Conservation (phyloP, 1,140 invertebrate species). For the Scaptomyza montana region DNA sequence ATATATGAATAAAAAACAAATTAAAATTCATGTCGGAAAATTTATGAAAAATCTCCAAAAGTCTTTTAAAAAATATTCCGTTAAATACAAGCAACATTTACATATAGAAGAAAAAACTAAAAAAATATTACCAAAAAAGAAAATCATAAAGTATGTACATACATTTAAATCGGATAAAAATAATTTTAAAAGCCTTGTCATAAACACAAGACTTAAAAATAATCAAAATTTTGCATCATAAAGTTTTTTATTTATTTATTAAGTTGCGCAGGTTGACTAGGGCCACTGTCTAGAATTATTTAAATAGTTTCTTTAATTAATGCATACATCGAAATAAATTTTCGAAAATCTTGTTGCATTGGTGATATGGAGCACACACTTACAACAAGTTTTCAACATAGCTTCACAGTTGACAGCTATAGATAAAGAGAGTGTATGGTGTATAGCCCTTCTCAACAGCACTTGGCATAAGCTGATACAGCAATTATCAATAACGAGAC, state of each 20-base stretch:
- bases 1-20: no score
- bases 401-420: no score
- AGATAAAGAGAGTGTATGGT: no score
- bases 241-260: conserved; percentile 62
- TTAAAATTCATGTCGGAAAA: no score
- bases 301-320: conserved; percentile 55
- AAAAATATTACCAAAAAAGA: conserved; percentile 32
- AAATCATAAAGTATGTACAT: background rate
- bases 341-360: background rate
- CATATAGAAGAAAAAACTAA: conserved; percentile 39
- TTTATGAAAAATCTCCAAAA: no score
- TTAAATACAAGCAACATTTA: conserved; percentile 46
- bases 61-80: conserved; percentile 79
- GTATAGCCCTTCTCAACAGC: no score
- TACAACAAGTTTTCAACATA: no score
- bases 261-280: conserved; percentile 75
- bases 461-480: no score
- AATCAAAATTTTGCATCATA: conserved; percentile 49
- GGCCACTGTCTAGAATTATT: conserved; percentile 76
- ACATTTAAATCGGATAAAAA: conserved; percentile 38
- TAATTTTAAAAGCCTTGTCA: conserved; percentile 70
- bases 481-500: no score
- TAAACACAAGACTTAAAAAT: conserved; percentile 51
- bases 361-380: no score
- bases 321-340: conserved; percentile 30